phyloP scores from a whole-genome alignment of 2,888 invertebrate genomes.

The Uropetala carovei region DNA sequence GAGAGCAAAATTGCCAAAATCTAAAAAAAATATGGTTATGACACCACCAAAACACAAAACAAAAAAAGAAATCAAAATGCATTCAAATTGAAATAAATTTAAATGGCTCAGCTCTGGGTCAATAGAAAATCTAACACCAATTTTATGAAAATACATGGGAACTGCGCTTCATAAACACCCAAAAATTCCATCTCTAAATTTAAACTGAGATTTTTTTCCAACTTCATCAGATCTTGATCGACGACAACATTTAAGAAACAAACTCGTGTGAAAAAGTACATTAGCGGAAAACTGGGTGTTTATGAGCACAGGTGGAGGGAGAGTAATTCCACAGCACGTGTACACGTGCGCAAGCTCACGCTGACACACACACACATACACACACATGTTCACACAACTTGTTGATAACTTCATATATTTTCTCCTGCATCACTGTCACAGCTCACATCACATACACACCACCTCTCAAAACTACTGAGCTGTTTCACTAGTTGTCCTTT shows the following conservation, averaged over 20 bases:
- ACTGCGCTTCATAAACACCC: neutral
- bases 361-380: constrained; percentile 31
- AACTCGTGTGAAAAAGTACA: neutral
- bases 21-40: neutral
- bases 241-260: neutral
- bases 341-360: neutral
- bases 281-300: neutral
- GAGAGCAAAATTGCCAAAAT: neutral
- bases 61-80: neutral
- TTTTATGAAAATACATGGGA: neutral
- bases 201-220: neutral
- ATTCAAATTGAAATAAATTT: neutral
- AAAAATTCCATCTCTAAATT: neutral
- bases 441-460: constrained; percentile 29
- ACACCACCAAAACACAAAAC: neutral
- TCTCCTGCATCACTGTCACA: neutral
- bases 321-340: neutral
- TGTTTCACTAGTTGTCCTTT: constrained; percentile 55
- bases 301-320: neutral
- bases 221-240: neutral
- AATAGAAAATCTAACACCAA: neutral
- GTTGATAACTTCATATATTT: neutral
- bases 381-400: neutral
- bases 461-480: constrained; percentile 24
- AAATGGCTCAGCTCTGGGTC: neutral